These are phyloP conservation scores for Psittacula echo DNA, from an alignment of 2,797 vertebrate species.

Conservation along the genomic window DNA sequence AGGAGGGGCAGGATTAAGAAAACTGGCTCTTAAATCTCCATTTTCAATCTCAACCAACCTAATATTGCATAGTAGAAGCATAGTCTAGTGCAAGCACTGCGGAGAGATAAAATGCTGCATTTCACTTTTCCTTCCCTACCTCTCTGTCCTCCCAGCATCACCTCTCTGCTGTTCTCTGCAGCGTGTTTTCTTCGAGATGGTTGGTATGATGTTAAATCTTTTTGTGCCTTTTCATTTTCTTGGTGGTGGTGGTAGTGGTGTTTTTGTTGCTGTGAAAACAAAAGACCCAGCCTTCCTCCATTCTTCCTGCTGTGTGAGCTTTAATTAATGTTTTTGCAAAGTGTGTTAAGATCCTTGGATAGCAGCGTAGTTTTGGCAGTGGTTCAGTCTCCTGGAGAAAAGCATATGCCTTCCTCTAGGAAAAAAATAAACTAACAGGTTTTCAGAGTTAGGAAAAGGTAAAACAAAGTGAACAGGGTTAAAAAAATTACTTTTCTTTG, in stretches of 20 bases:
- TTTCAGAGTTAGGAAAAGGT: neutral
- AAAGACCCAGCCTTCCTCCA: neutral
- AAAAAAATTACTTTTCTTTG: neutral
- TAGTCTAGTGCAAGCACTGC: neutral
- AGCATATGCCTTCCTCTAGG: neutral
- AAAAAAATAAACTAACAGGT: neutral
- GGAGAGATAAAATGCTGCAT: neutral
- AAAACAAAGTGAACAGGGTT: neutral
- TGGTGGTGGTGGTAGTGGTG: neutral
- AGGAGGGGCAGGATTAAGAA: neutral
- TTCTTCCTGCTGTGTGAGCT: constrained; percentile 24
- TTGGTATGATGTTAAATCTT: neutral
- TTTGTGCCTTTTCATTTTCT: neutral
- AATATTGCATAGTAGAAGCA: neutral
- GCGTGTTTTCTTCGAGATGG: neutral
- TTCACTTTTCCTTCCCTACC: neutral
- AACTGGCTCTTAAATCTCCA: neutral
- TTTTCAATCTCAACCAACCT: neutral
- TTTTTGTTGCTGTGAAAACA: constrained; percentile 16
- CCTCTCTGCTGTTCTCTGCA: neutral
- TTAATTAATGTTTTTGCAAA: constrained; percentile 53
- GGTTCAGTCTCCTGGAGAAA: constrained; percentile 39
- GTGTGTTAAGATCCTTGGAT: constrained; percentile 2
- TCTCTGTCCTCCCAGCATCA: neutral
- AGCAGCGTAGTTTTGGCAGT: constrained; percentile 21